Percentiles rank a stretch among this genome's conserved stretches.
Evolutionary conservation across 2,113 vertebrate species (phyloP).

Genomic region (Gila orcuttii): DNA sequence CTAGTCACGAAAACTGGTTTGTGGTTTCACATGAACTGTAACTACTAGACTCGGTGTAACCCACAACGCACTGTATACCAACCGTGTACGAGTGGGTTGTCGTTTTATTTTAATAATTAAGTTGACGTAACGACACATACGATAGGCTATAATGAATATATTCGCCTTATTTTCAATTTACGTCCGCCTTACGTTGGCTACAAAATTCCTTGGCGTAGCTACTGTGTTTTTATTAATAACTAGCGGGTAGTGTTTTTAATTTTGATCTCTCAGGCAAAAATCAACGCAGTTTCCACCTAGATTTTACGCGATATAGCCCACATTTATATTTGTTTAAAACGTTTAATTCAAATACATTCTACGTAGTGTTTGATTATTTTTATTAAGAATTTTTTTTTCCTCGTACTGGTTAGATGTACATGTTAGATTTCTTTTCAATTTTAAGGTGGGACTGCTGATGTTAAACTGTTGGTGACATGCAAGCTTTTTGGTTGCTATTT

Average conservation of each 20-base stretch:
- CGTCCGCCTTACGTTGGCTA: neutral
- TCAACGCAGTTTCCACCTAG: neutral
- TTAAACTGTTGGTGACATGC: neutral
- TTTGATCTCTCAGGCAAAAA: neutral
- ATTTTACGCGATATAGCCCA: neutral
- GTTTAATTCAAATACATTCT: neutral
- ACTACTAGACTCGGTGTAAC: neutral
- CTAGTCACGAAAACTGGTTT: conserved; percentile 47
- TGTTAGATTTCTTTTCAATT: neutral
- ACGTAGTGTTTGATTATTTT: neutral
- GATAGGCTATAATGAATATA: neutral
- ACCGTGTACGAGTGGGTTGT: neutral
- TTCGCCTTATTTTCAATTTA: neutral
- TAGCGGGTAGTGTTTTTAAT: neutral
- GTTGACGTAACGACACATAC: neutral
- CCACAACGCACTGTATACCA: neutral
- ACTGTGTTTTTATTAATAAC: neutral
- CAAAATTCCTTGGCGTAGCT: neutral
- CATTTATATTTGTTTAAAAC: neutral
- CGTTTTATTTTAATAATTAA: neutral
- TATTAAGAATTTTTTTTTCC: neutral
- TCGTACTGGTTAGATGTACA: neutral
- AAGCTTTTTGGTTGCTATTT: neutral
- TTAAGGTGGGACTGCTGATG: neutral
- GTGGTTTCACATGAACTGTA: neutral